Base-by-base conservation (phyloP, 2,888 invertebrate species). In the Herminia tarsipennalis region DNA sequence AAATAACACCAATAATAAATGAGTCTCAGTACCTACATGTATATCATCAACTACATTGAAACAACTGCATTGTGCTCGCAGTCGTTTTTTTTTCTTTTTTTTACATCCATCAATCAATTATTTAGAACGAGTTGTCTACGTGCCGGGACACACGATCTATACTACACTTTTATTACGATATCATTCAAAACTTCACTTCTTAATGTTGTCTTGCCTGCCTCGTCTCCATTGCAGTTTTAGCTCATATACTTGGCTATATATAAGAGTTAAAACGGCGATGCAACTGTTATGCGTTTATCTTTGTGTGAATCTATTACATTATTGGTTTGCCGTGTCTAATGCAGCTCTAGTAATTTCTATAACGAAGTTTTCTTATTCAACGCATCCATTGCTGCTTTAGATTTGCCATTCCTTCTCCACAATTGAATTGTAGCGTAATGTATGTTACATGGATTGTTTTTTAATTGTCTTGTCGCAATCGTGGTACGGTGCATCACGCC, bases 101-200 rank as follows among this genome's bases (percentile, higher is more conserved):
- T 79, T 72, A 57, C 58, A 52, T 37, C 51, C 60, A 69, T 71
- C 74, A 61, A 70, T 78, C 65, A 66, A 67, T 66, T 65, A 82
- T 81, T 73, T 79, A 78, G 81, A 78, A 62, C 77, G 56, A 56
- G 40, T 32, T 70, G 83, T 65, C 63, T 83, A 83, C 85, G 84
- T 84, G 83, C 67, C 57, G 38, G 49, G 33, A 20, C 54, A 73
- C 83, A 83, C 79, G 81, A 55, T 50, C 55, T 50, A 48, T 54
- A 51, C 46, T 27, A 30, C 13, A 14, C 40, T 44, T 30, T 33
- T 42, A 57, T 20, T 39, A 38, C 29, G 37, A 33, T 41, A 54
- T 34, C 41, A 18, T 12, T 28, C 34, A 16, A 8, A 30, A 40
- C 33, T 8, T 21, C 24, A 17, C 17, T 24, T 20, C 34, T 40